Conservation (phyloP, 2,113 vertebrate species). For the Apteryx owenii region DNA sequence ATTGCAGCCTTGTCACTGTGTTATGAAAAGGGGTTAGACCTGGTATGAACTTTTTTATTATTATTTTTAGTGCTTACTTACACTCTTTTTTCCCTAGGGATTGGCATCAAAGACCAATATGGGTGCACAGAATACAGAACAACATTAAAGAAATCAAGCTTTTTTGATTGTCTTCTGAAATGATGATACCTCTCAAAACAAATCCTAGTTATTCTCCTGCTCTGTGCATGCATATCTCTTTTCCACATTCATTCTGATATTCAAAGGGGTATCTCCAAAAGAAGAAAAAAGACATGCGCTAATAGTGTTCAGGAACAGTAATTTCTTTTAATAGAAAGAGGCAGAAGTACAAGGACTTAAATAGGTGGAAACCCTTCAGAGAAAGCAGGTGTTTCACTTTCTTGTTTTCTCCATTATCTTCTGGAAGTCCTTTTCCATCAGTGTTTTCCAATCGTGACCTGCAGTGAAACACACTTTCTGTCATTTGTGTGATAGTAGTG, state of each 20-base stretch:
- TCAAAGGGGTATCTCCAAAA: not conserved
- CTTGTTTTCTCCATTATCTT: not conserved
- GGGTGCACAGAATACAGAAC: not conserved
- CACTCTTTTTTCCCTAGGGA: not conserved
- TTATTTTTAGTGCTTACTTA: not conserved
- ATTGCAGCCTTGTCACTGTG: not conserved
- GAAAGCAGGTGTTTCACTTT: not conserved
- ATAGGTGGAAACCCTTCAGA: not conserved
- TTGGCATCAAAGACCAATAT: not conserved
- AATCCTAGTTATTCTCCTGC: not conserved
- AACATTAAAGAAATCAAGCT: not conserved
- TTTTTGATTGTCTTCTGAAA: not conserved
- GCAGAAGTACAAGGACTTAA: not conserved
- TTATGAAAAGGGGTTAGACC: not conserved
- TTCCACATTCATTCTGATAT: not conserved
- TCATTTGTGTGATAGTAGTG: not conserved
- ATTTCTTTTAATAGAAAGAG: not conserved
- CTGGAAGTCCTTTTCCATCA: constrained; percentile 10
- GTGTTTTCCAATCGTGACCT: constrained; percentile 5
- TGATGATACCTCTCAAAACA: not conserved
- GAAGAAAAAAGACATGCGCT: not conserved
- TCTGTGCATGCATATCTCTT: not conserved
- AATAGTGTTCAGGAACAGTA: not conserved
- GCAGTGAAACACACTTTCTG: constrained; percentile 20
- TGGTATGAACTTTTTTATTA: not conserved